Evolutionary conservation across 2,113 vertebrate species (phyloP), one percentile per base, ranked within the genome.

Genomic region (Psammodynastes pulverulentus): DNA sequence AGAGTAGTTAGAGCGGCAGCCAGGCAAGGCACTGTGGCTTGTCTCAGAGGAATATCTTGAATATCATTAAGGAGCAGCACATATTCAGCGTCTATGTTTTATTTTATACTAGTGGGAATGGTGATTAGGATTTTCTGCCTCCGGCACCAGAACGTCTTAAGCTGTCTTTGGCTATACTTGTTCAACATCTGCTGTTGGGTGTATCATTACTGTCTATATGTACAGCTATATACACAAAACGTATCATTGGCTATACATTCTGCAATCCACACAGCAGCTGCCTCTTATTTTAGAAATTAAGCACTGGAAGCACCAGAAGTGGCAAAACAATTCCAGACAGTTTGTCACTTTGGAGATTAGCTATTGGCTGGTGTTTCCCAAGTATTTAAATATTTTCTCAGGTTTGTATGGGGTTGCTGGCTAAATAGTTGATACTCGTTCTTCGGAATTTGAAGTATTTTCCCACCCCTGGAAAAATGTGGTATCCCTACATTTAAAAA

Each of bases 231-330:
- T 52, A 87, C 86, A 51, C n/a, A 51, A 7, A 51, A 91, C n/a
- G 87, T 87, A 91, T 26, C 45, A 39, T 62, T 87, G 91, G 48
- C 86, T 91, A 86, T 88, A 53, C 88, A 49, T 85, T 85, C 87
- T 85, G 48, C 84, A 89, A 89, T 58, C 72, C n/a, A 85, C 45
- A 62, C 52, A 21, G 87, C 87, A 89, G 87, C 91, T 89, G 91
- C 67, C 87, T 92, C 87, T 92, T 79, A 89, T 89, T 89, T 89
- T 84, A 58, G 87, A 84, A 92, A 89, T 85, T 86, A 87, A 67
- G 46, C 54, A 51, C 84, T 91, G 84, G 67, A 84, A 89, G 86
- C 49, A n/a, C 51, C 58, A 79, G 39, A 52, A 56, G 19, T 85
- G 53, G 52, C 43, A 85, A 89, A 92, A 89, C 91, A 87, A 91